phyloP scores from a whole-genome alignment of 2,797 vertebrate genomes.

The Calcarius lapponicus region DNA sequence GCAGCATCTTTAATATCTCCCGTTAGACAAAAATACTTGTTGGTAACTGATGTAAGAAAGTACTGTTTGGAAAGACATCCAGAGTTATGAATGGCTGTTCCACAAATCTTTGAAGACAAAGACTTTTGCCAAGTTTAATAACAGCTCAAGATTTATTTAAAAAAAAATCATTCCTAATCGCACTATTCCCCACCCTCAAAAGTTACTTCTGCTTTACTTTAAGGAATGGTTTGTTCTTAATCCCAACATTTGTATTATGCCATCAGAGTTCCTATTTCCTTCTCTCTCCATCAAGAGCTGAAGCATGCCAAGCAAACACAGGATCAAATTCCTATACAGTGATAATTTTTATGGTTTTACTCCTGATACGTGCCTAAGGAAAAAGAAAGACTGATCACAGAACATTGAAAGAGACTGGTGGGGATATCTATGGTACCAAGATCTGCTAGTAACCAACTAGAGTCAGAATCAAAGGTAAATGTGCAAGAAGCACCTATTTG shows the following conservation, averaged over 20 bases:
- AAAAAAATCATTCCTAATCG: not conserved
- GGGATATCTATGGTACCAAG: not conserved
- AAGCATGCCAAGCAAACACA: not conserved
- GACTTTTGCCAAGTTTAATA: not conserved
- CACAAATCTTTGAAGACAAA: not conserved
- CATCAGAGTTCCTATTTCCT: not conserved
- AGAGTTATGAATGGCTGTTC: not conserved
- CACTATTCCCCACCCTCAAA: not conserved
- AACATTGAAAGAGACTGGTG: not conserved
- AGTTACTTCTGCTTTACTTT: not conserved
- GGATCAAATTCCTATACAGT: not conserved
- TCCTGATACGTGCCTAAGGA: not conserved
- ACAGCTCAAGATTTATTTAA: not conserved
- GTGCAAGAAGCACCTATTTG: not conserved
- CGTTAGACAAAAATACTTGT: constrained; percentile 40
- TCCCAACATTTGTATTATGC: not conserved
- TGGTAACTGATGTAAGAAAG: constrained; percentile 16
- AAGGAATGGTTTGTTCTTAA: not conserved
- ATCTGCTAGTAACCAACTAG: not conserved
- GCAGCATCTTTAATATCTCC: constrained; percentile 53
- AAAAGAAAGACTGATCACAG: not conserved
- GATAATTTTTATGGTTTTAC: not conserved
- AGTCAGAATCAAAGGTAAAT: not conserved
- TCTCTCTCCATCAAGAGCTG: not conserved
- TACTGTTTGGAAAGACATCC: constrained; percentile 3